phyloP scores from a whole-genome alignment of 2,888 invertebrate species.

The Ceramica pisi region DNA sequence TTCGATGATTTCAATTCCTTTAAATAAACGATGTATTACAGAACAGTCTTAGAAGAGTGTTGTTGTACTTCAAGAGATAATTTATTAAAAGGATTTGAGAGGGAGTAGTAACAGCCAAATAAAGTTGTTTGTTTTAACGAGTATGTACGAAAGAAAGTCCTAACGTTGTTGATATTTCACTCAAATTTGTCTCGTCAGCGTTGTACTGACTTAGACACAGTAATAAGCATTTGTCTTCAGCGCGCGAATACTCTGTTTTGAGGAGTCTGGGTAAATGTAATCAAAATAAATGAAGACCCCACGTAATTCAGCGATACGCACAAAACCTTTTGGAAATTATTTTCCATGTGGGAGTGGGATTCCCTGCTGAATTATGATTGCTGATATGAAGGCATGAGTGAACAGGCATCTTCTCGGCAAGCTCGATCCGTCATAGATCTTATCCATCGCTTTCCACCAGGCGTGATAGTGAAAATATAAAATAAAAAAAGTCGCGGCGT shows the following conservation, averaged over 20 bases:
- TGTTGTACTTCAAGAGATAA: neutral
- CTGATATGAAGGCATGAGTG: too few species aligned
- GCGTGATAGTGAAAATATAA: too few species aligned
- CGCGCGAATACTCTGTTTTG: neutral
- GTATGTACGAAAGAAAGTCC: neutral
- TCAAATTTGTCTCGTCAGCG: neutral
- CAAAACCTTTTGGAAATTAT: neutral
- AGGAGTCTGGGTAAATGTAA: neutral
- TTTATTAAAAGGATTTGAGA: neutral
- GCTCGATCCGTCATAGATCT: too few species aligned
- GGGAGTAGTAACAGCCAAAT: neutral
- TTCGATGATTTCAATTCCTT: neutral
- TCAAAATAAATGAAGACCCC: neutral
- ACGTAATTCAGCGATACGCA: neutral
- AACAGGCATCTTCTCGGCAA: too few species aligned
- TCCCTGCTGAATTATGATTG: neutral
- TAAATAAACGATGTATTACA: neutral
- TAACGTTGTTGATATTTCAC: slow-evolving; percentile 11
- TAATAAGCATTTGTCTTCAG: slow-evolving; percentile 18
- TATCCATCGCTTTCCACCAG: too few species aligned
- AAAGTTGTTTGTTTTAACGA: slow-evolving; percentile 11
- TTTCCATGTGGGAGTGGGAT: neutral
- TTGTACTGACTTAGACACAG: slow-evolving; percentile 1
- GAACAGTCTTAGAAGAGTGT: too few species aligned
- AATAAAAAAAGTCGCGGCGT: too few species aligned